Conservation (phyloP, 1,140 invertebrate species). For the Alviniconcha marisindica region DNA sequence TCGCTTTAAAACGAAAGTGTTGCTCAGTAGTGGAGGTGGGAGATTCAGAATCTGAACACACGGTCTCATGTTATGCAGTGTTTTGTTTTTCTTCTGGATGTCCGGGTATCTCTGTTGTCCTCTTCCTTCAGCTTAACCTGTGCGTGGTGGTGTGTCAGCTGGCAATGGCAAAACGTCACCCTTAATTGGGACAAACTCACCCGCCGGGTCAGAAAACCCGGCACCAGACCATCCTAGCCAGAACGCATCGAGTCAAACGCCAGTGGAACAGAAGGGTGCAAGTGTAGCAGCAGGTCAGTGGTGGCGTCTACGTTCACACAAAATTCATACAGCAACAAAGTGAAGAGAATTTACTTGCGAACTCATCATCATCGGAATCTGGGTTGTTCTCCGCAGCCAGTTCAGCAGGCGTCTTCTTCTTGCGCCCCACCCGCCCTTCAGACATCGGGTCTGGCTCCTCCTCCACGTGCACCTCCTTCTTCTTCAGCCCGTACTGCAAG, state of each 20-base stretch:
- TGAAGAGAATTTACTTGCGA: conserved; percentile 89
- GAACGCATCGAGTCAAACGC: background rate
- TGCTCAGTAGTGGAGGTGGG: too few relatives aligned
- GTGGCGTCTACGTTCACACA: conserved; percentile 50
- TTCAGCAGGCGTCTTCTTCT: conserved; percentile 98
- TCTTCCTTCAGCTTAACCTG: too few relatives aligned
- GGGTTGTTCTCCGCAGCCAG: conserved; percentile 95
- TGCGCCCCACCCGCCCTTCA: conserved; percentile 83
- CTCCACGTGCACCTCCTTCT: conserved; percentile 87
- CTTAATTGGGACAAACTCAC: too few relatives aligned
- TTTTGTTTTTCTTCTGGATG: too few relatives aligned
- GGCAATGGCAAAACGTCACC: too few relatives aligned
- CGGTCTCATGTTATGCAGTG: too few relatives aligned
- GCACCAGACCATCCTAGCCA: background rate
- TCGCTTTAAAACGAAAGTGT: too few relatives aligned
- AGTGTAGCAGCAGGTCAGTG: too few relatives aligned
- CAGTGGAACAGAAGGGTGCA: background rate
- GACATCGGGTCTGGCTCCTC: conserved; percentile 67
- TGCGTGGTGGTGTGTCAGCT: too few relatives aligned
- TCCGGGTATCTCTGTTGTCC: too few relatives aligned
- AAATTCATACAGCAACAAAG: conserved; percentile 74
- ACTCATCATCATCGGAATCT: conserved; percentile 90
- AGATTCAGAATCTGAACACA: too few relatives aligned
- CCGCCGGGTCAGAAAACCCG: background rate
- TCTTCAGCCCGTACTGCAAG: conserved; percentile 97